Base-by-base conservation (phyloP, 37 sponge, comb jelly and placozoan genomes). In the Bolinopsis microptera region DNA sequence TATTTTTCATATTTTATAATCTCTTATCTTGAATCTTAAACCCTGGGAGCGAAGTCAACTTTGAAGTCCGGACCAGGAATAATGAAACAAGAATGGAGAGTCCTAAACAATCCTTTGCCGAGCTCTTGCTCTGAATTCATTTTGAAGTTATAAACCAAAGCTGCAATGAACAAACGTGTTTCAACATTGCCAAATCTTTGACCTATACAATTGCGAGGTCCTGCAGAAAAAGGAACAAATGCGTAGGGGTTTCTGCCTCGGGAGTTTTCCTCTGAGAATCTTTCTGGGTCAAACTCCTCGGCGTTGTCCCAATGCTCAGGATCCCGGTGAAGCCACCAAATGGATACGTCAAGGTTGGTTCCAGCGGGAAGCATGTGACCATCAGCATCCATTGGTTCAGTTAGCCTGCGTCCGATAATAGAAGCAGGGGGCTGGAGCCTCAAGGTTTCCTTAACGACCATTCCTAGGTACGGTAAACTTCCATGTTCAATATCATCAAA, bases 121-220 rank as follows among this genome's bases (percentile, higher is more conserved):
- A 86, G 26, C 30, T 0, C 31, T 38, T 86, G 90, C 26, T 39
- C 41, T 0, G 90, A 33, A 38, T n/a, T n/a, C 41, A 86, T 41
- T 48, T 86, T 34, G 35, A 86, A 86, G 61, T 86, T 86, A 48
- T 86, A 86, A 38, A 86, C 31, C 26, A 86, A 25, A 2, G 34
- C 34, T 22, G 90, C 90, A 0, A 86, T 2, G 31, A 95, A 94
- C 0, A 94, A 39, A 40, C 83, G 95, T 31, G 77, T 88, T 35
- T 96, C 96, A 26, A 96, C 93, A 31, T 95, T 33, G 24, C 96
- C 97, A 94, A 96, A 96, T 23, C 82, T 92, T 77, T 96, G 97
- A 67, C 97, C 96, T 93, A 97, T 96, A 93, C 97, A 97, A 83
- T 97, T 97, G 24, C 97, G 94, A 37, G 97, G 94, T 33, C 97